Evolutionary conservation across 2,113 vertebrate species (phyloP).

Genomic region (Mesocricetus auratus): DNA sequence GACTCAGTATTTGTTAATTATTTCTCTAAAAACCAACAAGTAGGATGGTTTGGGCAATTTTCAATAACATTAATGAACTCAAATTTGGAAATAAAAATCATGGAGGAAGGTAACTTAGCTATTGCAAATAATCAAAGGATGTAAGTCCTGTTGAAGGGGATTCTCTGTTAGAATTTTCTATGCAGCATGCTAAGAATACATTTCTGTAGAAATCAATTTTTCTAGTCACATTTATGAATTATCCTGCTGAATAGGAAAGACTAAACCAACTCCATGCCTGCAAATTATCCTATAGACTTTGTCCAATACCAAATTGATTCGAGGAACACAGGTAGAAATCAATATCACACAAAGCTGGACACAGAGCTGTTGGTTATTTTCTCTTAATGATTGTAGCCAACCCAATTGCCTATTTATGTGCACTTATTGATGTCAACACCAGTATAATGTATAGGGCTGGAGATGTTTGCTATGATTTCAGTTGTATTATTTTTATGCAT

Average conservation of each 20-base stretch:
- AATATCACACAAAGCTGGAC: conserved; percentile 50
- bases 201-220: conserved; percentile 47
- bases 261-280: conserved; percentile 43
- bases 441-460: not conserved
- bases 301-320: conserved; percentile 64
- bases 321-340: conserved; percentile 59
- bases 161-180: not conserved
- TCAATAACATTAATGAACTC: conserved; percentile 18
- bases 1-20: conserved; percentile 69
- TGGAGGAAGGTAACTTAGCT: conserved; percentile 11
- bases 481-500: not conserved
- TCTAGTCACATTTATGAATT: conserved; percentile 24
- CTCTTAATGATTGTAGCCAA: conserved; percentile 49
- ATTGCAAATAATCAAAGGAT: not conserved
- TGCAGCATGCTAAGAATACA: not conserved
- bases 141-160: not conserved
- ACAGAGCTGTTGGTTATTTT: conserved; percentile 34
- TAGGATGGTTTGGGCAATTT: conserved; percentile 11
- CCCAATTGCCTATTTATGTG: not conserved
- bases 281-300: conserved; percentile 65
- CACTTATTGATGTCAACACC: conserved; percentile 33
- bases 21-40: conserved; percentile 56
- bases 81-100: conserved; percentile 35
- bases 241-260: not conserved
- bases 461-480: conserved; percentile 38